Percentiles rank a stretch among this genome's conserved stretches.
phyloP scores from a whole-genome alignment of 2,113 vertebrate genomes.

The Pyxicephalus adspersus region DNA sequence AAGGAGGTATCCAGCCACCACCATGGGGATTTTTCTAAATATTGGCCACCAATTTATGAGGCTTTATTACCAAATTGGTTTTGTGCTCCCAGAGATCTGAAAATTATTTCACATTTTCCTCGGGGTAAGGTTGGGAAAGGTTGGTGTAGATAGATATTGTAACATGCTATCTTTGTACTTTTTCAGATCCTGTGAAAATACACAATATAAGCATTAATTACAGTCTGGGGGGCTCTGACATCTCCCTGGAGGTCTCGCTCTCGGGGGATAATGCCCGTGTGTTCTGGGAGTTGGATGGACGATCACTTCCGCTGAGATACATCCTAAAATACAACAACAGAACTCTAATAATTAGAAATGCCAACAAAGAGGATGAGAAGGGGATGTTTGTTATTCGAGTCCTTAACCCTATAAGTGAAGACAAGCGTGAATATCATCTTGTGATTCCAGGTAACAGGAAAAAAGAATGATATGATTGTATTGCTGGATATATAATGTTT shows the following conservation, averaged over 20 bases:
- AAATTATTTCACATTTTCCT: no score
- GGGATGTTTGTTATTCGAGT: not conserved
- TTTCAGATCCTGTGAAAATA: not conserved
- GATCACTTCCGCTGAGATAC: not conserved
- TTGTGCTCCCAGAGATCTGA: no score
- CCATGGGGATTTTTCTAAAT: no score
- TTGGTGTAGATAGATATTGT: not conserved
- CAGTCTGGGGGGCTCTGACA: not conserved
- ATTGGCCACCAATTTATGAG: no score
- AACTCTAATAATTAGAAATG: not conserved
- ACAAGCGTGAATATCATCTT: not conserved
- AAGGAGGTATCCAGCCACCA: no score
- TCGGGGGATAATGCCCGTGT: not conserved
- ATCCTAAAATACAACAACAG: not conserved
- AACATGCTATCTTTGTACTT: not conserved
- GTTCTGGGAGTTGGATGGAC: not conserved
- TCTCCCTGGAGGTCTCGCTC: not conserved
- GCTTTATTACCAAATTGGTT: no score
- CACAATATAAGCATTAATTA: not conserved
- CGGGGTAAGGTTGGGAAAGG: no score
- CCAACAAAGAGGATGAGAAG: not conserved
- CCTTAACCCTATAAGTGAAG: not conserved
- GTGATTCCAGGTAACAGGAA: not conserved
- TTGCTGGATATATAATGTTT: no score
- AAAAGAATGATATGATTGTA: no score